Conservation (phyloP, 2,888 invertebrate species). For the Brenthis daphne region DNA sequence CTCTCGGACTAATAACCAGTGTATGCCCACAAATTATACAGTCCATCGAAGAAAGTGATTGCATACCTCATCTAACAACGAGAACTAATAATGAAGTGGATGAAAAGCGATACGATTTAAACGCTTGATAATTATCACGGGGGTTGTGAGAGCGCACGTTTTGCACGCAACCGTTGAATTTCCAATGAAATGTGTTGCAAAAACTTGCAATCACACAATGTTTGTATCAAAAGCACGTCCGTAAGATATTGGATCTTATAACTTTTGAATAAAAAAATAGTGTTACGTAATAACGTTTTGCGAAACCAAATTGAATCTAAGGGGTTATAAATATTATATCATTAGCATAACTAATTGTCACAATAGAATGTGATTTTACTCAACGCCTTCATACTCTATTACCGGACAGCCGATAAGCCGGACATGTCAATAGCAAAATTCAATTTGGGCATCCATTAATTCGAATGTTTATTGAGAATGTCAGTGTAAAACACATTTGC, state of each 20-base stretch:
- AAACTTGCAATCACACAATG: slow-evolving; percentile 43
- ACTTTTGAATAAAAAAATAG: neutral
- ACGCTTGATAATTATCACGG: slow-evolving; percentile 39
- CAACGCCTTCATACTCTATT: neutral
- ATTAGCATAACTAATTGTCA: too few species aligned
- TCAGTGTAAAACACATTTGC: neutral
- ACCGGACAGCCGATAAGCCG: neutral
- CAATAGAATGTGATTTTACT: too few species aligned
- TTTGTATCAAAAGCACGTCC: slow-evolving; percentile 36
- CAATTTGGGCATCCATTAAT: neutral
- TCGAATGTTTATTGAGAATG: neutral
- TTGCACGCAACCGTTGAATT: slow-evolving; percentile 65
- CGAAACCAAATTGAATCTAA: neutral
- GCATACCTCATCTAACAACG: slow-evolving; percentile 3
- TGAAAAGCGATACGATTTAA: slow-evolving; percentile 40
- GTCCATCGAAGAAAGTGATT: slow-evolving; percentile 26
- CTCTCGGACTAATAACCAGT: slow-evolving; percentile 32
- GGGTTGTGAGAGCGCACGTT: slow-evolving; percentile 55
- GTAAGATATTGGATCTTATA: slow-evolving; percentile 49
- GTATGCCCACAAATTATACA: slow-evolving; percentile 17
- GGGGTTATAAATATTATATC: neutral
- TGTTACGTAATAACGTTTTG: neutral
- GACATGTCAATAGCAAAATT: neutral
- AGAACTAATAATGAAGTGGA: slow-evolving; percentile 48
- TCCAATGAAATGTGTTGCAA: slow-evolving; percentile 65